Percentiles rank a stretch among this genome's conserved stretches.
phyloP scores from a whole-genome alignment of 2,888 invertebrate genomes.

The Orthosia gothica region DNA sequence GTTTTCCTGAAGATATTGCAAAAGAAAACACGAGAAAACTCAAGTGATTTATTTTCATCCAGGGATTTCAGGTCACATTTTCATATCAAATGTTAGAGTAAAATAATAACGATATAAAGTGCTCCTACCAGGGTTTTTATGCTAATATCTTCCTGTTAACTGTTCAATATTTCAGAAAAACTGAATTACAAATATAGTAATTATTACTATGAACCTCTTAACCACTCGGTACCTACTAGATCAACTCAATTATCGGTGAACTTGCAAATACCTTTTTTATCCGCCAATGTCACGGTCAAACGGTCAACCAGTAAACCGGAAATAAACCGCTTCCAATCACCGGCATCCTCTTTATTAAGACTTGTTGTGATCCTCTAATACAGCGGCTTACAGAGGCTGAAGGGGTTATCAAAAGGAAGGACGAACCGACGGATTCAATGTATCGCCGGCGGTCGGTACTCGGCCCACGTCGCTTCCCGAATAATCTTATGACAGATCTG shows the following conservation, averaged over 20 bases:
- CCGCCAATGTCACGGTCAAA: slow-evolving; percentile 53
- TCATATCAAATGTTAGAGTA: slow-evolving; percentile 10
- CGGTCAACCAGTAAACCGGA: slow-evolving; percentile 39
- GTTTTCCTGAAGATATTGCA: slow-evolving; percentile 10
- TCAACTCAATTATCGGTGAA: slow-evolving; percentile 29
- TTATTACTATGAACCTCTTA: background rate
- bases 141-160: background rate
- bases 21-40: slow-evolving; percentile 4
- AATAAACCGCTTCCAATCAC: slow-evolving; percentile 56
- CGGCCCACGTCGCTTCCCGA: slow-evolving; percentile 32
- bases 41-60: slow-evolving; percentile 21
- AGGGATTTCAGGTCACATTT: slow-evolving; percentile 10
- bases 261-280: slow-evolving; percentile 49
- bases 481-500: slow-evolving; percentile 61
- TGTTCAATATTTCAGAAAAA: background rate
- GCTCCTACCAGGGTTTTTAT: background rate
- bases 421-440: slow-evolving; percentile 57
- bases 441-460: slow-evolving; percentile 32
- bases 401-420: slow-evolving; percentile 63
- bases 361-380: slow-evolving; percentile 42
- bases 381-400: slow-evolving; percentile 49
- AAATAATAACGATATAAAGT: slow-evolving; percentile 10
- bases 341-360: slow-evolving; percentile 48
- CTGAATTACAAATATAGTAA: slow-evolving; percentile 4
- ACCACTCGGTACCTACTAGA: background rate